Conservation (phyloP, 2,113 vertebrate species). For the Megaceryle torquata region DNA sequence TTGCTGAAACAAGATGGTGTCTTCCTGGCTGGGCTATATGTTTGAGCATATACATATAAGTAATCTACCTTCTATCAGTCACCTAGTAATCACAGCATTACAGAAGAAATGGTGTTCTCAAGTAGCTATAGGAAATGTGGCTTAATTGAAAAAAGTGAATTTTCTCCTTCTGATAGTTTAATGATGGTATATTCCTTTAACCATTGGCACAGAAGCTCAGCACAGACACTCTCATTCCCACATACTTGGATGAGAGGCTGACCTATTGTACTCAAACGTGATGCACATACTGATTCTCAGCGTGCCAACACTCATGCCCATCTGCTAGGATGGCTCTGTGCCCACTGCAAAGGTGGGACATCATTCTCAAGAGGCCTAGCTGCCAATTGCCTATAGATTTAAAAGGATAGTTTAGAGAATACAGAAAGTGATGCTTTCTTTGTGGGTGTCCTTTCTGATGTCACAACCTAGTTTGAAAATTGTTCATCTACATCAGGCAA, state of each 20-base stretch:
- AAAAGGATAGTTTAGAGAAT: conserved; percentile 53
- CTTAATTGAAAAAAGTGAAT: not conserved
- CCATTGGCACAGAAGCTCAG: conserved; percentile 59
- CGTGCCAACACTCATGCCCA: conserved; percentile 69
- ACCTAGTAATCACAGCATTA: not conserved
- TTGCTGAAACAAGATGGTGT: conserved; percentile 8
- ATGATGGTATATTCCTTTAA: conserved; percentile 65
- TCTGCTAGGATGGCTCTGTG: conserved; percentile 72
- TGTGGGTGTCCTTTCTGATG: not conserved
- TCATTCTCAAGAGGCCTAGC: conserved; percentile 60
- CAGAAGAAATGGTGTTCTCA: not conserved
- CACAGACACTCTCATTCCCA: conserved; percentile 21
- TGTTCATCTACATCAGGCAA: not conserved
- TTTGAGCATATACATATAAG: not conserved
- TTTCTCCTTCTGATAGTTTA: not conserved
- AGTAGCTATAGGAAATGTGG: not conserved
- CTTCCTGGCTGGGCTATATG: not conserved
- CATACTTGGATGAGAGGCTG: conserved; percentile 64
- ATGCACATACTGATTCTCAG: conserved; percentile 76
- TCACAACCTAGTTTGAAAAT: not conserved
- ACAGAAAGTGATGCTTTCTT: not conserved
- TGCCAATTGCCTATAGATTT: conserved; percentile 61
- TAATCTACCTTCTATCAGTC: not conserved
- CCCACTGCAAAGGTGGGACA: conserved; percentile 43
- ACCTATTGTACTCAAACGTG: conserved; percentile 74